phyloP scores from a whole-genome alignment of 2,113 vertebrate species.

The Pluvialis apricaria region DNA sequence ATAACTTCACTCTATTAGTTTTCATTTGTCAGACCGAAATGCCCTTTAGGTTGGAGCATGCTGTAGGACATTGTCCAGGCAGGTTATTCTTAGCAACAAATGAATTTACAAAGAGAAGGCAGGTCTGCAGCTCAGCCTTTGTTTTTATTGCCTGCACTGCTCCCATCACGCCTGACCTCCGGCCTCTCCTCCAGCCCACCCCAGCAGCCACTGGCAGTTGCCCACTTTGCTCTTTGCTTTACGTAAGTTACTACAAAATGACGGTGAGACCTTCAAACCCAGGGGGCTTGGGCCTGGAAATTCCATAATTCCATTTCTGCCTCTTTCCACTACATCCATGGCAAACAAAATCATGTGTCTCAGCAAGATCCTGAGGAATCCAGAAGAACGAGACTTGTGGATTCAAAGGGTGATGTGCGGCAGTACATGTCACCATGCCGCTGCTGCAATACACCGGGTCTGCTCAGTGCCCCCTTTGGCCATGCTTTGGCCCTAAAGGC shows the following conservation, averaged over 20 bases:
- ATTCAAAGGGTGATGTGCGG: not conserved
- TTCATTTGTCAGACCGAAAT: constrained; percentile 54
- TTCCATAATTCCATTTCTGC: not conserved
- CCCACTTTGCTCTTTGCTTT: not conserved
- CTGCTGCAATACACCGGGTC: not conserved
- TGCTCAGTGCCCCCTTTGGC: not conserved
- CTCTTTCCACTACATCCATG: fast-evolving
- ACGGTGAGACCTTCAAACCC: not conserved
- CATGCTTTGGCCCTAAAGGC: too few relatives aligned
- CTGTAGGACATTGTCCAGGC: constrained; percentile 43
- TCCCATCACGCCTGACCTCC: not conserved
- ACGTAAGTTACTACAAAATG: not conserved
- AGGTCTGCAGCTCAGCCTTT: not conserved
- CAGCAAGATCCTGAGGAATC: not conserved
- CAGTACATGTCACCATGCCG: fast-evolving
- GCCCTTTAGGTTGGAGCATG: constrained; percentile 33
- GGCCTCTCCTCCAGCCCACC: not conserved
- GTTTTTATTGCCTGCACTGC: not conserved
- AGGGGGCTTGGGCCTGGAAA: not conserved
- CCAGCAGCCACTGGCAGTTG: not conserved
- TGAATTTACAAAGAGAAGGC: not conserved
- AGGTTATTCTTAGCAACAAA: constrained; percentile 59
- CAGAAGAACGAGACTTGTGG: not conserved
- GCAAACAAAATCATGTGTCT: not conserved
- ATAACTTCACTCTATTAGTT: constrained; percentile 62